Conservation (phyloP, 2,888 invertebrate genomes). For the Nebria brevicollis region DNA sequence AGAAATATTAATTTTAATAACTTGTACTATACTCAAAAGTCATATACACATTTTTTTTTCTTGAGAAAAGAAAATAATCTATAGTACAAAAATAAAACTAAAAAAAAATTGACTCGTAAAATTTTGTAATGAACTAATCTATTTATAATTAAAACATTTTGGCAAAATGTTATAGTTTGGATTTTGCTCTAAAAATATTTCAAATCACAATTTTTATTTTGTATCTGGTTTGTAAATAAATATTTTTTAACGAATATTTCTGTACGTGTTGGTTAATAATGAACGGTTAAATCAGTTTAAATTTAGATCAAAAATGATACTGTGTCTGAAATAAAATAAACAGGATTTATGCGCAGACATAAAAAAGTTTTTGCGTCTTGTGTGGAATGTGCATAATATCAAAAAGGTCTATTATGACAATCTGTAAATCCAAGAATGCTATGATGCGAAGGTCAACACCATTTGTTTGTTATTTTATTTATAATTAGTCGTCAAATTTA, state of each 20-base stretch:
- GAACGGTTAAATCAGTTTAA: too few relatives aligned
- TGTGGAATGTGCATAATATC: neutral
- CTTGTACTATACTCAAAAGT: neutral
- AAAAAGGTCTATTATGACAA: neutral
- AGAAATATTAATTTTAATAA: neutral
- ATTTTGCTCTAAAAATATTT: too few relatives aligned
- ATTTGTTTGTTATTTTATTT: neutral
- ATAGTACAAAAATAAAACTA: too few relatives aligned
- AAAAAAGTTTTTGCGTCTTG: neutral
- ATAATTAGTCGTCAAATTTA: neutral
- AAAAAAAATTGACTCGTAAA: too few relatives aligned
- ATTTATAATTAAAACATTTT: too few relatives aligned
- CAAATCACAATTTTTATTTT: neutral
- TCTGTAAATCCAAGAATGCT: neutral
- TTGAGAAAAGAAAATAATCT: too few relatives aligned
- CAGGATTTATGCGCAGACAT: neutral
- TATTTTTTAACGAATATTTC: too few relatives aligned
- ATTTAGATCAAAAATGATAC: neutral
- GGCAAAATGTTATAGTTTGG: too few relatives aligned
- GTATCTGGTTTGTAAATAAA: neutral
- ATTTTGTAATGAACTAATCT: too few relatives aligned
- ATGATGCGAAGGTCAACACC: neutral
- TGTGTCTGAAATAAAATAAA: neutral
- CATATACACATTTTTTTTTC: too few relatives aligned
- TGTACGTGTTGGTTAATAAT: too few relatives aligned